Evolutionary conservation across 1,140 invertebrate species (phyloP), one percentile per base, ranked within the genome.

Genomic region (Megalonaias nervosa): DNA sequence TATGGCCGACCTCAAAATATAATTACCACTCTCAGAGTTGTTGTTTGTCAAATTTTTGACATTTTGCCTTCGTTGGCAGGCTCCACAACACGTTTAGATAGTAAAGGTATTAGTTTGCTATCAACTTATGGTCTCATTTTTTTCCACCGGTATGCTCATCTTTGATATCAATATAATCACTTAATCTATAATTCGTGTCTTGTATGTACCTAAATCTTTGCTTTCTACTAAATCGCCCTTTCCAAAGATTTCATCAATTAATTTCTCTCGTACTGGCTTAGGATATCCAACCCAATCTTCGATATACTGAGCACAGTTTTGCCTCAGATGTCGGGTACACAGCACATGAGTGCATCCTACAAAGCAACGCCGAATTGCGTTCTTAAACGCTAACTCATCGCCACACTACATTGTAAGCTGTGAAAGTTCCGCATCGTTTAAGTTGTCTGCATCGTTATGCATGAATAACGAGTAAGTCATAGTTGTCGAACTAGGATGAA

Each of bases 101-200:
- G 23, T 38, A 74, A 21, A n/a, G 71, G 60, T 1, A 74, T 0
- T 21, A 74, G 48, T 74, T 66, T 74, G n/a, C 55, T 65, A 65
- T 65, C 11, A 13, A 74, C 48, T 15, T 56, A 74, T 15, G 15
- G 6, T n/a, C n/a, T 38, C 5, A 65, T 65, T 60, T 4, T 72
- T 48, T 62, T 71, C 15, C 15, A 15, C 15, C 68, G 1, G 2
- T 15, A 55, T 58, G 17, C 48, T 58, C 17, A 1, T 55, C 31
- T 48, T 60, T 48, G 60, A 61, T n/a, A 16, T 9, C 16, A 61
- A 38, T 14, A 5, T 1, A n/a, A 16, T 31, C 48, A 2, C 15
- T 15, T 21, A 31, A 1, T 19, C 31, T 68, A 12, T 48, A 16
- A 71, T 5, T 19, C 59, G n/a, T 16, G 19, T 12, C 0, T 65